Conservation (phyloP, 2,113 vertebrate genomes). For the Upupa epops region DNA sequence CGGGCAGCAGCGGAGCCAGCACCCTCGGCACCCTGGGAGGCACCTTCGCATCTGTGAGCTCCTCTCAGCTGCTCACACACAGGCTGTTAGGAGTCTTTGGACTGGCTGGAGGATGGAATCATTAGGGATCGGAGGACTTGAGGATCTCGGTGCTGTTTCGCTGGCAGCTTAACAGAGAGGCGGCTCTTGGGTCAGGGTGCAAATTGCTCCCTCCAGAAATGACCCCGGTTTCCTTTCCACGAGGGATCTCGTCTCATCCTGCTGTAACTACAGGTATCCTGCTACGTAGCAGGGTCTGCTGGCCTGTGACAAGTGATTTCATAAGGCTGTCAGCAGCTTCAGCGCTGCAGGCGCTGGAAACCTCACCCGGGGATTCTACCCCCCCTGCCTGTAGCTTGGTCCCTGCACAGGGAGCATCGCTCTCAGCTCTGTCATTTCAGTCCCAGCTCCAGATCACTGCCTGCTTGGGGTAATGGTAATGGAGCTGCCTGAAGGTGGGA, state of each 20-base stretch:
- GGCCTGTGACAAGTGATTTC: constrained; percentile 9
- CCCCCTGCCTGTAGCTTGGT: background rate
- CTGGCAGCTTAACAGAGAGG: background rate
- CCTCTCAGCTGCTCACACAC: background rate
- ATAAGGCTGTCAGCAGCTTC: constrained; percentile 1
- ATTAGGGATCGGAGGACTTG: no score
- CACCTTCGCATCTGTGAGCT: background rate
- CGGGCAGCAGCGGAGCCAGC: no score
- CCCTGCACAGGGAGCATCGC: background rate
- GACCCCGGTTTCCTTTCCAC: background rate
- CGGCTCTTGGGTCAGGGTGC: constrained; percentile 13
- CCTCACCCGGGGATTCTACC: background rate
- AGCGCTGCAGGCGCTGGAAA: background rate
- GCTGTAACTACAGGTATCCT: background rate
- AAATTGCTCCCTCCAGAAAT: constrained; percentile 19
- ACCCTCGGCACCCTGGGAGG: constrained; percentile 29
- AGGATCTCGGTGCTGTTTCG: background rate
- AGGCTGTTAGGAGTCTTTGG: background rate
- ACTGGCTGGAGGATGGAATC: no score
- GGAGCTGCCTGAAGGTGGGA: constrained; percentile 38
- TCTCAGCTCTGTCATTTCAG: background rate
- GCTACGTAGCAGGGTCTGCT: background rate
- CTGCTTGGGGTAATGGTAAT: constrained; percentile 48
- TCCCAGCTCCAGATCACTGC: constrained; percentile 12
- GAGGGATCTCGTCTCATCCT: background rate